Evolutionary conservation across 2,888 invertebrate genomes (phyloP).

Genomic region (Kryphioiulus occultus): DNA sequence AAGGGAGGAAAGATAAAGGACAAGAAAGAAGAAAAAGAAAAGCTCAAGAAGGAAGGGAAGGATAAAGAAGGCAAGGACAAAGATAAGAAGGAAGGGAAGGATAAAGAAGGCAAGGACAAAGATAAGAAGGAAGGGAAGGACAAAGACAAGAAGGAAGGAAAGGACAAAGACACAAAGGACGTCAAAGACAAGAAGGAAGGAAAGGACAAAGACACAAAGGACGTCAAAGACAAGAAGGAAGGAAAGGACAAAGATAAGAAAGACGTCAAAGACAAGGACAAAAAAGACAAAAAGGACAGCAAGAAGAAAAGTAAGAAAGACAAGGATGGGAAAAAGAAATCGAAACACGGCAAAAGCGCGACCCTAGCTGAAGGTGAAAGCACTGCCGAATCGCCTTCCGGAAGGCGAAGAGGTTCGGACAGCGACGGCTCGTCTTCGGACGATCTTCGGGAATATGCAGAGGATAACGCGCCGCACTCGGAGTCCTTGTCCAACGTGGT

Average conservation of each 20-base stretch:
- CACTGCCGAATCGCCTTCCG: constrained; percentile 15
- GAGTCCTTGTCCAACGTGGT: constrained; percentile 49
- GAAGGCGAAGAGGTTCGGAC: constrained; percentile 46
- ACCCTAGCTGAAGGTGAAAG: constrained; percentile 54
- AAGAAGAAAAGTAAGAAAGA: constrained; percentile 56
- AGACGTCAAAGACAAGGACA: constrained; percentile 55
- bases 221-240: constrained; percentile 55
- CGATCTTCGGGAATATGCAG: constrained; percentile 49
- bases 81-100: too few relatives aligned
- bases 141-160: constrained; percentile 55
- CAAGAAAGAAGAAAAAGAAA: constrained; percentile 56
- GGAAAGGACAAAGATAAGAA: constrained; percentile 53
- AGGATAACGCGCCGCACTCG: constrained; percentile 50
- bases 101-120: too few relatives aligned
- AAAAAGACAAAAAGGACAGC: constrained; percentile 54
- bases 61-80: too few relatives aligned
- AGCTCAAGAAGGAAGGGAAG: too few relatives aligned
- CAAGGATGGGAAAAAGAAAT: constrained; percentile 53
- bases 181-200: constrained; percentile 55
- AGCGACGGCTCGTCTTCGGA: constrained; percentile 50
- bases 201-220: constrained; percentile 54
- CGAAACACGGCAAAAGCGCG: constrained; percentile 54
- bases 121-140: too few relatives aligned
- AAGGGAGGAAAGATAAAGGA: constrained; percentile 59
- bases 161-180: constrained; percentile 55